Conservation (phyloP, 2,888 invertebrate species). For the Mythimna pallens region DNA sequence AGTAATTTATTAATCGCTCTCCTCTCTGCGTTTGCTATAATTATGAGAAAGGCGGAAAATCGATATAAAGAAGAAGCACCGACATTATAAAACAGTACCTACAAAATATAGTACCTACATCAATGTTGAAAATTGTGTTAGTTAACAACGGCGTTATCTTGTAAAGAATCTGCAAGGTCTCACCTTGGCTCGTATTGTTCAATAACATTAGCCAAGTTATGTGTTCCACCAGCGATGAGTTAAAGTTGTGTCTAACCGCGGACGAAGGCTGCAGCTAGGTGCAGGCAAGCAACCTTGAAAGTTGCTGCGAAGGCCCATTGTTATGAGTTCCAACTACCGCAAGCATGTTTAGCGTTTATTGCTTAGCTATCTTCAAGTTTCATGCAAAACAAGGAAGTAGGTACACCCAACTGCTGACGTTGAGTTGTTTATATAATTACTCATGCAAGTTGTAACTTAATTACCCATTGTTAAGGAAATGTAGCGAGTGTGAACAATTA, state of each 20-base stretch:
- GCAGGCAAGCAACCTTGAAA: slow-evolving; percentile 71
- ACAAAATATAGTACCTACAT: neutral
- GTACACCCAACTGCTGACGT: slow-evolving; percentile 32
- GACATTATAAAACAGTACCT: neutral
- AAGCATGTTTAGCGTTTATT: slow-evolving; percentile 56
- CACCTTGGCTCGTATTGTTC: slow-evolving; percentile 56
- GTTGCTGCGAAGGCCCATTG: slow-evolving; percentile 64
- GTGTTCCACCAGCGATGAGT: slow-evolving; percentile 56
- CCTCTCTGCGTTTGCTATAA: slow-evolving; percentile 6
- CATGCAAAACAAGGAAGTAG: slow-evolving; percentile 39
- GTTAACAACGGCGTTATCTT: slow-evolving; percentile 23
- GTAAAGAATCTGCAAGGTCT: slow-evolving; percentile 41
- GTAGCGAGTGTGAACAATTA: slow-evolving; percentile 45
- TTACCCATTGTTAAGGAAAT: slow-evolving; percentile 46
- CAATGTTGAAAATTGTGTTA: neutral
- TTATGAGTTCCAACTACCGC: slow-evolving; percentile 60
- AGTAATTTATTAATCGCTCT: slow-evolving; percentile 37
- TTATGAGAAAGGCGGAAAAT: slow-evolving; percentile 7
- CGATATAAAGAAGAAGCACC: neutral
- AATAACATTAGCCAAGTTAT: slow-evolving; percentile 53
- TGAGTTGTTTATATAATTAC: slow-evolving; percentile 53
- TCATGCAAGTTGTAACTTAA: slow-evolving; percentile 50
- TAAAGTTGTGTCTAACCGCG: slow-evolving; percentile 63
- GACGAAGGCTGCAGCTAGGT: slow-evolving; percentile 65
- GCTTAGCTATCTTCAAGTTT: slow-evolving; percentile 52